These are phyloP conservation scores for Scarus forsteni DNA, from an alignment of 2,797 vertebrate species.

Conservation along the genomic window DNA sequence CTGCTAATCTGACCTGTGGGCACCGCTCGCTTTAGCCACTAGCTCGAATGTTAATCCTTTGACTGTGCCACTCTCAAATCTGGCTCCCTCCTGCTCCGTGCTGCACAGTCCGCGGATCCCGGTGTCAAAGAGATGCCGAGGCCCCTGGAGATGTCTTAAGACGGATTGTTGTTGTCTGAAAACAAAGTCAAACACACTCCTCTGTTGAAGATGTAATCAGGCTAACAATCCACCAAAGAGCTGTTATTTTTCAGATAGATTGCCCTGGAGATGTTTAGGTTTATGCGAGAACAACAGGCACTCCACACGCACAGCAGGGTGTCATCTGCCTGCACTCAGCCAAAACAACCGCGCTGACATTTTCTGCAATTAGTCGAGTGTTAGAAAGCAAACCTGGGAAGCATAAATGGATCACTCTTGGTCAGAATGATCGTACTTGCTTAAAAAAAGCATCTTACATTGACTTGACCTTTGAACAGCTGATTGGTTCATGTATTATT, in stretches of 20 bases:
- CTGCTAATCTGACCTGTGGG: conserved; percentile 77
- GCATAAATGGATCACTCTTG: conserved; percentile 16
- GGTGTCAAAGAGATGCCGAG: conserved; percentile 48
- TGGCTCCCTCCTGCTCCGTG: conserved; percentile 25
- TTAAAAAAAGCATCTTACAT: conserved; percentile 25
- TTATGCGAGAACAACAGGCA: conserved; percentile 18
- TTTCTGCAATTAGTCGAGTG: conserved; percentile 24
- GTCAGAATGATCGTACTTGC: conserved; percentile 25
- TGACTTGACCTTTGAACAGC: neutral
- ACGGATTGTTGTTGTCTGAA: conserved; percentile 42
- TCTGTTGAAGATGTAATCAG: conserved; percentile 41
- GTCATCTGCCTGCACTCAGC: conserved; percentile 21
- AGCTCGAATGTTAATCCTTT: conserved; percentile 71
- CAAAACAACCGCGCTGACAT: conserved; percentile 16
- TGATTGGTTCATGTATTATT: conserved; percentile 4
- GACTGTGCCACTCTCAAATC: conserved; percentile 48
- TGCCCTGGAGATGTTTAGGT: conserved; percentile 45
- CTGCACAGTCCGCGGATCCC: conserved; percentile 45
- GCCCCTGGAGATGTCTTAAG: conserved; percentile 40
- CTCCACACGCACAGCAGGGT: conserved; percentile 2
- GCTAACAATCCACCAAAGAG: conserved; percentile 14
- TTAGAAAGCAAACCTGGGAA: conserved; percentile 16
- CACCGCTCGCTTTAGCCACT: conserved; percentile 64
- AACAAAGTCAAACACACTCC: conserved; percentile 43
- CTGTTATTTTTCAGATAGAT: conserved; percentile 26